phyloP scores from a whole-genome alignment of 2,797 vertebrate species.

The Trachurus trachurus region DNA sequence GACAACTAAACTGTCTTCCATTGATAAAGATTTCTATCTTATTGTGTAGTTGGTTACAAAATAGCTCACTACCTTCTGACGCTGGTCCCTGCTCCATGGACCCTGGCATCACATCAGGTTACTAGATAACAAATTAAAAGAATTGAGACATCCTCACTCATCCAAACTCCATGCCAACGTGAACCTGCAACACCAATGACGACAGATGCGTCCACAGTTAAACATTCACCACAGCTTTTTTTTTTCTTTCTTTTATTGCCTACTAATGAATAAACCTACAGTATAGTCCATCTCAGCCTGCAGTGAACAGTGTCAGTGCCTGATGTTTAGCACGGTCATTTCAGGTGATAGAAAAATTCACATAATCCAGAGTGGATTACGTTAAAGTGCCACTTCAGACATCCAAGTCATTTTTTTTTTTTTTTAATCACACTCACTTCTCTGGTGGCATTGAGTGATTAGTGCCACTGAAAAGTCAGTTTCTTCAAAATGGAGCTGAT shows the following conservation, averaged over 20 bases:
- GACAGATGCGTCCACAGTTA: not conserved
- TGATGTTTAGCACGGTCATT: not conserved
- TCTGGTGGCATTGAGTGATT: not conserved
- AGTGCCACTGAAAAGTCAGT: not conserved
- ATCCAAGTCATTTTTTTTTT: not conserved
- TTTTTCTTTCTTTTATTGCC: no score
- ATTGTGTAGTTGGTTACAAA: not conserved
- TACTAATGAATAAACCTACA: constrained; percentile 3
- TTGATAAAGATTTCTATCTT: no score
- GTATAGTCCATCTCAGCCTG: not conserved
- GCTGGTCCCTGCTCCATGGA: constrained; percentile 18
- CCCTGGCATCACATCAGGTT: not conserved
- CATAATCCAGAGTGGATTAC: not conserved
- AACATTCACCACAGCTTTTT: not conserved
- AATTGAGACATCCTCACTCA: not conserved
- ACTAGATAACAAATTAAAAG: constrained; percentile 19
- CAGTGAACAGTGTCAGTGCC: constrained; percentile 28
- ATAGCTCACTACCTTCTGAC: not conserved
- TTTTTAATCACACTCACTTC: not conserved
- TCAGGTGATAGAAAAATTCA: not conserved
- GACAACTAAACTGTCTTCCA: not conserved
- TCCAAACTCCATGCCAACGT: not conserved
- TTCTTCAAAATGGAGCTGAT: not conserved
- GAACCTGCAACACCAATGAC: not conserved
- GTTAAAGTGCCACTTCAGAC: not conserved